Evolutionary conservation across 2,888 invertebrate species (phyloP), one percentile per base, ranked within the genome.

Genomic region (Acronicta aceris): DNA sequence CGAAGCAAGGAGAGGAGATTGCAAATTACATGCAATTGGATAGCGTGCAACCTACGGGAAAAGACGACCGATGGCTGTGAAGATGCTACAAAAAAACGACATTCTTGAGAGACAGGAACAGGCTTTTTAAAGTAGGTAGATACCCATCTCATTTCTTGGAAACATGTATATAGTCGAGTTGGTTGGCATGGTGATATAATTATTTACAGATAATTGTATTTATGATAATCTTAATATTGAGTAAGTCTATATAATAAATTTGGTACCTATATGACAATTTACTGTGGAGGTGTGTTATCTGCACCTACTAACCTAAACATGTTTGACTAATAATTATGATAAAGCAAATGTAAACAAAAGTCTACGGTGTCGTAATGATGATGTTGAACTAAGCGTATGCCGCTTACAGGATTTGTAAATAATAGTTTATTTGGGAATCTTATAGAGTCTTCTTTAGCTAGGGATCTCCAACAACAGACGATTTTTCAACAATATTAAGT

Each of bases 11-110:
- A 46, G 42, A 59, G 50, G 30, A 58, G 47, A 59, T 63, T 51
- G 64, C 50, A 66, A 73, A 74, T 77, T 68, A 76, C 42, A 57
- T 59, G 41, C 59, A 58, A 76, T 65, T 76, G 57, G 13, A 46
- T 30, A 45, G 60, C 57, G 36, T 36, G 42, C 9, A n/a, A 5
- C 15, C 15, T 16, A 16, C 46, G 43, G 42, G 30, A 13, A 21
- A 30, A 12, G 33, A 33, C 17, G 17, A 53, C 46, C 12, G 30
- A 5, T 42, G 52, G 57, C 57, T 30, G 52, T 25, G 16, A 4
- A 12, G 30, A 46, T 27, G 42, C 40, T 10, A n/a, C n/a, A 48
- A 41, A 47, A 57, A 51, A 13, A 33, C 13, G 15, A 36, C 30
- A n/a, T 47, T 47, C 49, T 53, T 53, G 25, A 38, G 15, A 33